Base-by-base conservation (phyloP, 2,888 invertebrate genomes). In the Epinotia nisella region DNA sequence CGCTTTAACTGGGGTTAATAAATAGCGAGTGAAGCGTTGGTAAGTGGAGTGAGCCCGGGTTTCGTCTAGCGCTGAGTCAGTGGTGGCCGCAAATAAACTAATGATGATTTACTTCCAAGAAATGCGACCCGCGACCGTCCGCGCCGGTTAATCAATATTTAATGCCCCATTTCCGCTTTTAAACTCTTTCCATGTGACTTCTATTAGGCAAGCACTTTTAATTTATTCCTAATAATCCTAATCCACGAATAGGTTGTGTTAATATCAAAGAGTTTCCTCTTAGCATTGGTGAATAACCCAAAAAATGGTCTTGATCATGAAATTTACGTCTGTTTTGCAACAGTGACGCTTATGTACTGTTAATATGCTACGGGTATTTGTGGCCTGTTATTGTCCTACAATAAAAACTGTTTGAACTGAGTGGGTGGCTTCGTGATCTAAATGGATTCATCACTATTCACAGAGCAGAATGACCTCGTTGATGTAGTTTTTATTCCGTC, bases 401-500 rank as follows among this genome's bases (percentile, higher is more conserved):
- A 78, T 77, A 81, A 80, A 81, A 80, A 79, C 74, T 59, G 60
- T 71, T 65, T 69, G 58, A 67, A 62, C 73, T 60, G 61, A 61
- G 71, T 79, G 77, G 79, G 78, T 75, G 75, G 75, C 66, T 58
- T 71, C 58, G 39, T 65, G 65, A 64, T 71, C 64, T 71, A 60
- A 66, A 72, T 72, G 24, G 29, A 60, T 70, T 55, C 80, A 81
- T 82, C 77, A 79, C 75, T 78, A 81, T 74, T 79, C 78, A 76
- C 77, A 76, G 78, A 77, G 79, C 82, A 75, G 78, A 76, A 68
- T 83, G 84, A 84, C 85, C 86, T 85, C 84, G 80, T 81, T 85
- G 78, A 75, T 66, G 77, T 71, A 77, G 76, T 83, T 84, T 83
- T 85, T 84, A 84, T 84, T 84, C 79, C 79, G 80, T 79, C 70